phyloP scores from a whole-genome alignment of 2,888 invertebrate species.

The Chironomus tentans region DNA sequence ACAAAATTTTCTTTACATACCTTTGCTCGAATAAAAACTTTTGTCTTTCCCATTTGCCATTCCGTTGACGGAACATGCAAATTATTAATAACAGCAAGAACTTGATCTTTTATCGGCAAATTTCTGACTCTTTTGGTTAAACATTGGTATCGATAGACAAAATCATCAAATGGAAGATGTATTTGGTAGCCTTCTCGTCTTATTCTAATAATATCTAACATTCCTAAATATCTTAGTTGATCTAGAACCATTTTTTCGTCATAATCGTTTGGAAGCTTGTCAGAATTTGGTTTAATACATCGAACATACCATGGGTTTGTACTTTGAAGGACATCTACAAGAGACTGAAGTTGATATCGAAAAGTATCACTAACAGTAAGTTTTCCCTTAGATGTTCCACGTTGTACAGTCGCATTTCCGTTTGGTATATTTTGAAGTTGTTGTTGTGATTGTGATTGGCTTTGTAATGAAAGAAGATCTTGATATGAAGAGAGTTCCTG shows the following conservation, averaged over 20 bases:
- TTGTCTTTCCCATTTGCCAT: conserved; percentile 82
- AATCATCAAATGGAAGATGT: conserved; percentile 68
- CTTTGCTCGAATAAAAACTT: conserved; percentile 65
- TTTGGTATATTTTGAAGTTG: conserved; percentile 38
- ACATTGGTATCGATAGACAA: conserved; percentile 68
- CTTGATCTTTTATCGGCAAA: conserved; percentile 34
- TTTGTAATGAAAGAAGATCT: conserved; percentile 38
- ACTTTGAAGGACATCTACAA: conserved; percentile 80
- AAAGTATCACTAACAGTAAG: conserved; percentile 86
- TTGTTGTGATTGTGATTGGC: conserved; percentile 35
- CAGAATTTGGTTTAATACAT: conserved; percentile 85
- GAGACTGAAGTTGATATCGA: conserved; percentile 73
- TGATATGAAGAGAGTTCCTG: conserved; percentile 63
- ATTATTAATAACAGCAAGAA: conserved; percentile 47
- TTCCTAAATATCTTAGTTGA: conserved; percentile 81
- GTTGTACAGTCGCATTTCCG: conserved; percentile 49
- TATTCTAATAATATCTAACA: conserved; percentile 87
- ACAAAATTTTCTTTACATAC: background rate
- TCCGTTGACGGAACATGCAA: conserved; percentile 62
- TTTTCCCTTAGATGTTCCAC: conserved; percentile 81
- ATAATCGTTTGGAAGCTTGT: conserved; percentile 71
- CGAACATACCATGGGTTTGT: conserved; percentile 90
- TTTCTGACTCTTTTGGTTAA: conserved; percentile 41
- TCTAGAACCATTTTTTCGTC: conserved; percentile 72
- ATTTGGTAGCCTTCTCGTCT: conserved; percentile 83